Conservation (phyloP, 2,888 invertebrate species). For the Leptarthrus brevirostris region DNA sequence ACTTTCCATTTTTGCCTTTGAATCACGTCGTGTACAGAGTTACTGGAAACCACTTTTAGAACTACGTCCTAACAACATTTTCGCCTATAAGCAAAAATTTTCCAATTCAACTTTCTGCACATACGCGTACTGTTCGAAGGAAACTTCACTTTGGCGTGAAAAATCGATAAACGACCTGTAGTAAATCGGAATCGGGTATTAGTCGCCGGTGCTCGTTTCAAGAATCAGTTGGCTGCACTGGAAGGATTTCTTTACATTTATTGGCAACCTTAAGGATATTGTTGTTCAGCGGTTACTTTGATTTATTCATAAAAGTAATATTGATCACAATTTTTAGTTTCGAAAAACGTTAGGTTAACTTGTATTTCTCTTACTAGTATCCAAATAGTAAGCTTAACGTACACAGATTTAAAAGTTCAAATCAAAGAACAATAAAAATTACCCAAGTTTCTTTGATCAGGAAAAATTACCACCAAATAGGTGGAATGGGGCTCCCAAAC, state of each 20-base stretch:
- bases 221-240: constrained; percentile 18
- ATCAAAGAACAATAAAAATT: no score
- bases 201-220: constrained; percentile 15
- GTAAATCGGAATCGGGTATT: constrained; percentile 28
- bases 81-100: background rate
- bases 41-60: background rate
- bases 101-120: background rate
- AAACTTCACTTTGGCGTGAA: constrained; percentile 29
- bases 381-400: no score
- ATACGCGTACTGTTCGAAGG: background rate
- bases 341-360: no score
- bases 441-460: no score
- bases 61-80: constrained; percentile 5
- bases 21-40: background rate
- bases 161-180: constrained; percentile 50
- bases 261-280: background rate
- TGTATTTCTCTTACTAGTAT: no score
- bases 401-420: no score
- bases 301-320: no score
- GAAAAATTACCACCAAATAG: no score
- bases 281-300: no score
- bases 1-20: constrained; percentile 21
- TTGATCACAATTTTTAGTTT: no score
- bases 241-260: background rate
- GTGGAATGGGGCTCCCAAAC: no score